A percentile compares a stretch with the other conserved stretches of the same genome.
These are phyloP conservation scores for Nothura maculosa DNA, from an alignment of 2,797 vertebrate species.

Conservation along the genomic window DNA sequence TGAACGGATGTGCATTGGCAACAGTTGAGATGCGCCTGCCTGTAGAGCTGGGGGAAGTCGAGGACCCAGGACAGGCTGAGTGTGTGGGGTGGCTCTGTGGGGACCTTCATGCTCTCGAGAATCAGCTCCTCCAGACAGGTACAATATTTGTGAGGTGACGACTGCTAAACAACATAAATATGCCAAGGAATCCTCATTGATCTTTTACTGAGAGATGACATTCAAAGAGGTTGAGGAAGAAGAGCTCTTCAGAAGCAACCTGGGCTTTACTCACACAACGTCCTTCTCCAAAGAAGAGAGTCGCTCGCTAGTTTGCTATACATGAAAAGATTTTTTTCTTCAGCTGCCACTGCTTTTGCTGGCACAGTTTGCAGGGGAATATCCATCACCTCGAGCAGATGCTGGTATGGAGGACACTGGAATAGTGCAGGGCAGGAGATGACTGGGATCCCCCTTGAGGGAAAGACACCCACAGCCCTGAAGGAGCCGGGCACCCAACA, in stretches of 20 bases:
- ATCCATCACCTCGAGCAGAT: not conserved
- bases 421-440: not conserved
- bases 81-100: not conserved
- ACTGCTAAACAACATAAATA: not conserved
- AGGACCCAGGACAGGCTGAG: not conserved
- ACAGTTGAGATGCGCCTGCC: not conserved
- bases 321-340: not conserved
- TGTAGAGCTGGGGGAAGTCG: not conserved
- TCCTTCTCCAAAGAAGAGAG: not conserved
- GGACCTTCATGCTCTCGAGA: not conserved
- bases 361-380: not conserved
- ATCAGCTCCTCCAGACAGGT: not conserved
- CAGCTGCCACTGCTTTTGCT: not conserved
- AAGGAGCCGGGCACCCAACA: not conserved
- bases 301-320: not conserved
- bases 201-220: not conserved
- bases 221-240: not conserved
- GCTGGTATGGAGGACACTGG: not conserved
- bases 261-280: not conserved
- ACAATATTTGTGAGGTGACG: not conserved
- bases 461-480: not conserved
- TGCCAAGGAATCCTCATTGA: not conserved
- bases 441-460: fast-evolving
- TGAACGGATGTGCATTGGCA: not conserved
- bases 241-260: not conserved